These are phyloP conservation scores for Idris sp. DNA, from an alignment of 1,140 invertebrate species.

Conservation along the genomic window DNA sequence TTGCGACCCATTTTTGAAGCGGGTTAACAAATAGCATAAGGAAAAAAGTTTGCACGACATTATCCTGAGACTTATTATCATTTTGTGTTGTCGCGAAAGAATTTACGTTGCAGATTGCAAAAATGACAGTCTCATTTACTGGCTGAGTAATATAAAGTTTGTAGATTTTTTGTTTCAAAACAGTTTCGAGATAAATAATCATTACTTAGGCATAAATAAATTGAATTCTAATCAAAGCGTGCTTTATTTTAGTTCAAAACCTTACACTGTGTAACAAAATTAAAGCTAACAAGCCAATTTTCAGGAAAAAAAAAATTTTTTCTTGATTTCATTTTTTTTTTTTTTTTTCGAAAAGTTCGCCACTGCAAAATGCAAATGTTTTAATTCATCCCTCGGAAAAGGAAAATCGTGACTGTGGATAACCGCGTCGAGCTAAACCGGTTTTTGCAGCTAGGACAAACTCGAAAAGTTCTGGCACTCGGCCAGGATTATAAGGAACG, in stretches of 20 bases:
- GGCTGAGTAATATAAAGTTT: no score
- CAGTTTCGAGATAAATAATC: no score
- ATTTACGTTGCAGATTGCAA: background rate
- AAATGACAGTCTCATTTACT: background rate
- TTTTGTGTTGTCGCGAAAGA: constrained; percentile 16
- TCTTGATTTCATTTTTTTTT: background rate
- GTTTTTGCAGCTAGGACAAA: constrained; percentile 67
- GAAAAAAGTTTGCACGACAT: constrained; percentile 41
- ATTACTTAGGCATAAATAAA: no score
- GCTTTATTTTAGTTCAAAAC: no score
- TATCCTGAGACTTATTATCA: constrained; percentile 41
- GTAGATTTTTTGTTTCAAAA: background rate
- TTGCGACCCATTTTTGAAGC: constrained; percentile 59
- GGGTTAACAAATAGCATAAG: constrained; percentile 34
- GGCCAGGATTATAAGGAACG: constrained; percentile 71
- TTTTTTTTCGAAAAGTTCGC: constrained; percentile 12
- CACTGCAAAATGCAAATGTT: constrained; percentile 53
- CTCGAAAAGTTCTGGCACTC: constrained; percentile 66
- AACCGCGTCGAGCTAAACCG: constrained; percentile 52
- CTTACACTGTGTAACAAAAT: no score
- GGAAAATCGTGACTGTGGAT: constrained; percentile 52
- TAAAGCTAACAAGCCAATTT: background rate
- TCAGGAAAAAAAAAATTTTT: background rate
- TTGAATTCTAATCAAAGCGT: no score
- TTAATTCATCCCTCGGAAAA: constrained; percentile 27